Percentiles rank a stretch among this genome's conserved stretches.
These are phyloP conservation scores for Mycteria americana DNA, from an alignment of 2,797 vertebrate species.

Conservation along the genomic window DNA sequence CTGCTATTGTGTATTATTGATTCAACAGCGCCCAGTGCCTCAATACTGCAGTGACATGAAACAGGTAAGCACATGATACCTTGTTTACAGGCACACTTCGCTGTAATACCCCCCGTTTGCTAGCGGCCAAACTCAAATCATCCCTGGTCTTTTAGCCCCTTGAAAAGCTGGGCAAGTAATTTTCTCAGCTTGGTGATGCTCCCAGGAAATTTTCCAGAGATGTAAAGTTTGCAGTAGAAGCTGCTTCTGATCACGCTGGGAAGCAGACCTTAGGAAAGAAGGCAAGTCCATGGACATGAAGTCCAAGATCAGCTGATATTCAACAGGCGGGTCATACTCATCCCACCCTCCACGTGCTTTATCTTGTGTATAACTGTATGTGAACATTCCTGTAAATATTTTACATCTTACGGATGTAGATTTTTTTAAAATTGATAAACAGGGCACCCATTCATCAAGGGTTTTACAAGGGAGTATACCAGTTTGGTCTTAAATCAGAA, in stretches of 20 bases:
- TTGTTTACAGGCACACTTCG: neutral
- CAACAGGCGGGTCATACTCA: neutral
- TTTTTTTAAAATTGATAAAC: accelerated
- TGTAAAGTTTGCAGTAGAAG: neutral
- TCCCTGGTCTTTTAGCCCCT: neutral
- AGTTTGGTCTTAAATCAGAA: neutral
- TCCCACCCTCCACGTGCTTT: neutral
- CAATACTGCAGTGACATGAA: neutral
- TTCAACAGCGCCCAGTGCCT: neutral
- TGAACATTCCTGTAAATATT: neutral
- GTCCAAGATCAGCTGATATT: neutral
- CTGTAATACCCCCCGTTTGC: neutral
- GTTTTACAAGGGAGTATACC: neutral
- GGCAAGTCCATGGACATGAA: neutral
- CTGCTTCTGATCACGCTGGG: neutral
- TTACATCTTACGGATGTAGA: neutral
- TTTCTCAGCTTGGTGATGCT: neutral
- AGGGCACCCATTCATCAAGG: neutral
- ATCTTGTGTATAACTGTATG: neutral
- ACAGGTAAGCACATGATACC: neutral
- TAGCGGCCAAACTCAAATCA: neutral
- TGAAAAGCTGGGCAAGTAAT: neutral
- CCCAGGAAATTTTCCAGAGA: neutral
- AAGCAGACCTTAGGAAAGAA: neutral
- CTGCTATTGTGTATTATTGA: neutral